Conservation (phyloP, 2,113 vertebrate genomes). For the Gadus macrocephalus region DNA sequence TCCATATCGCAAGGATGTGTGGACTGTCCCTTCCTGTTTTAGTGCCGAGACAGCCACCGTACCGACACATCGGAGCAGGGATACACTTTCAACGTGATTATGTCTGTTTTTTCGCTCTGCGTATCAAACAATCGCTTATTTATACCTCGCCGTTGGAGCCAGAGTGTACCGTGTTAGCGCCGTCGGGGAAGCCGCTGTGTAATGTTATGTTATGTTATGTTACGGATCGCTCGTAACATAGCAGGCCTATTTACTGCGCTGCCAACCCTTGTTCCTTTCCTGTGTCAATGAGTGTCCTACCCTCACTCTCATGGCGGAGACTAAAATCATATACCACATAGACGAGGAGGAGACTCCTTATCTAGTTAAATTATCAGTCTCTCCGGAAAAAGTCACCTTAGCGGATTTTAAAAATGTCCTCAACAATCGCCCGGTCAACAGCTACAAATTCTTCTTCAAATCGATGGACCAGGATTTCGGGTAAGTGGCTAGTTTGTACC, state of each 20-base stretch:
- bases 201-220: constrained; percentile 53
- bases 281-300: constrained; percentile 73
- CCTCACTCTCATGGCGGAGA: constrained; percentile 91
- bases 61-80: constrained; percentile 39
- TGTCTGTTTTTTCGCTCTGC: constrained; percentile 52
- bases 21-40: constrained; percentile 81
- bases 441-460: constrained; percentile 99
- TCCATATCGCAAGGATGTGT: constrained; percentile 67
- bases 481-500: constrained; percentile 70
- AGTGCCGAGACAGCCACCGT: constrained; percentile 70
- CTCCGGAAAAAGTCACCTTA: constrained; percentile 92
- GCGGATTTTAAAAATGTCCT: constrained; percentile 98
- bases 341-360: constrained; percentile 98
- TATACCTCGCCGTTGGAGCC: constrained; percentile 38
- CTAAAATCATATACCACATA: constrained; percentile 97
- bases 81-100: constrained; percentile 58
- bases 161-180: constrained; percentile 42
- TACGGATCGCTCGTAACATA: constrained; percentile 52
- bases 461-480: constrained; percentile 99
- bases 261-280: constrained; percentile 65
- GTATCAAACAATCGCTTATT: constrained; percentile 48
- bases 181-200: constrained; percentile 43
- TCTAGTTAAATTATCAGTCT: constrained; percentile 90
- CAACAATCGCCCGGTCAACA: constrained; percentile 88
- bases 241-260: constrained; percentile 60